phyloP scores from a whole-genome alignment of 1,140 invertebrate species.

The Drosophila tristis region DNA sequence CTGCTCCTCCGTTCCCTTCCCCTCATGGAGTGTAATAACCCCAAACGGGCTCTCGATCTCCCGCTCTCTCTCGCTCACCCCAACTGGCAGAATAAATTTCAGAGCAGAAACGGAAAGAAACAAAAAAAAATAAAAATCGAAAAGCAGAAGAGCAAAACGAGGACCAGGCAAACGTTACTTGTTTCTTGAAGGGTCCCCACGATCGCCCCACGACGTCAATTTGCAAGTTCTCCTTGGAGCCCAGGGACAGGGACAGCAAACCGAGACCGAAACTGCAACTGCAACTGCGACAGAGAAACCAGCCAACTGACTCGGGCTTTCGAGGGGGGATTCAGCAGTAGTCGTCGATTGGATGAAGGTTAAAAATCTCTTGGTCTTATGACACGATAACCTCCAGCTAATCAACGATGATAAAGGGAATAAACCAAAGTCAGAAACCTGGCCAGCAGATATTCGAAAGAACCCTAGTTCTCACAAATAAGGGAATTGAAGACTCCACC shows the following conservation, averaged over 20 bases:
- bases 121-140: conserved; percentile 11
- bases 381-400: too few relatives aligned
- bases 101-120: conserved; percentile 33
- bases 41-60: conserved; percentile 49
- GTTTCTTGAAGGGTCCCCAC: conserved; percentile 64
- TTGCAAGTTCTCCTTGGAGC: conserved; percentile 59
- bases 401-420: too few relatives aligned
- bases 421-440: too few relatives aligned
- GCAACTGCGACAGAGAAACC: conserved; percentile 11
- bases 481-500: conserved; percentile 8
- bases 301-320: conserved; percentile 14
- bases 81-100: conserved; percentile 44
- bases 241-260: conserved; percentile 10
- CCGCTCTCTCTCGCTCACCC: conserved; percentile 11
- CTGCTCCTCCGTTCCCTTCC: neutral
- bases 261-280: conserved; percentile 11
- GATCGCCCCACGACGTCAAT: conserved; percentile 71
- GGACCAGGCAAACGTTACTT: conserved; percentile 41
- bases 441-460: too few relatives aligned
- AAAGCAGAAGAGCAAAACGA: conserved; percentile 31
- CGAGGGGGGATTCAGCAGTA: conserved; percentile 3
- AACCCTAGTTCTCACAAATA: neutral
- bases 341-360: neutral
- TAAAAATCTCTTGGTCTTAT: too few relatives aligned
- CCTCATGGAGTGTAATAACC: conserved; percentile 65